Percentiles rank a stretch among this genome's conserved stretches.
Evolutionary conservation across 2,113 vertebrate genomes (phyloP).

Genomic region (Macquaria australasica): DNA sequence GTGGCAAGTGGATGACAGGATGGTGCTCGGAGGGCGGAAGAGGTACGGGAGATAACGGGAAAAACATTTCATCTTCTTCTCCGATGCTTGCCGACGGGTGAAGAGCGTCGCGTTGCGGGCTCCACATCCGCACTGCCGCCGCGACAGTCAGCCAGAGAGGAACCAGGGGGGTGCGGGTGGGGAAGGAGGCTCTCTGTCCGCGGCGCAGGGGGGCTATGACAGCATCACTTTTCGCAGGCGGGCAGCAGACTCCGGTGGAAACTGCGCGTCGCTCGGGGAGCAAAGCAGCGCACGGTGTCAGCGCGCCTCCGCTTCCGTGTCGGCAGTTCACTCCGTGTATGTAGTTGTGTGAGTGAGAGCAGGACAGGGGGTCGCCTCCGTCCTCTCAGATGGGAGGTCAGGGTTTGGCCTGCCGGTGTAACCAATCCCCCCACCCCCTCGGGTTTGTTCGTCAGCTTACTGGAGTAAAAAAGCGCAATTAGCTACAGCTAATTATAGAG

Average conservation of each 20-base stretch:
- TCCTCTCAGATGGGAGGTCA: slow-evolving; percentile 63
- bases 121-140: slow-evolving; percentile 84
- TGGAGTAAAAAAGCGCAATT: not conserved
- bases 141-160: slow-evolving; percentile 72
- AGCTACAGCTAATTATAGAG: not conserved
- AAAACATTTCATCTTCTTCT: slow-evolving; percentile 97
- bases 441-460: slow-evolving; percentile 5
- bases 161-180: slow-evolving; percentile 64
- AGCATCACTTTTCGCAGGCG: slow-evolving; percentile 79
- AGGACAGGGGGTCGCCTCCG: slow-evolving; percentile 57
- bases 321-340: slow-evolving; percentile 17
- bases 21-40: slow-evolving; percentile 94
- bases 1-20: slow-evolving; percentile 95
- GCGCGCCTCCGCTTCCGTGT: slow-evolving; percentile 44
- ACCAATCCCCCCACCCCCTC: slow-evolving; percentile 10
- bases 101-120: slow-evolving; percentile 75
- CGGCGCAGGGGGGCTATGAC: slow-evolving; percentile 82
- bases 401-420: slow-evolving; percentile 45
- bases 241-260: slow-evolving; percentile 49
- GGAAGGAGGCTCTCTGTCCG: slow-evolving; percentile 68
- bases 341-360: slow-evolving; percentile 48
- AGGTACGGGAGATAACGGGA: slow-evolving; percentile 96
- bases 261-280: slow-evolving; percentile 52
- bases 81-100: slow-evolving; percentile 72
- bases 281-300: slow-evolving; percentile 57